Base-by-base conservation (phyloP, 2,888 invertebrate genomes). In the Spodoptera littoralis region DNA sequence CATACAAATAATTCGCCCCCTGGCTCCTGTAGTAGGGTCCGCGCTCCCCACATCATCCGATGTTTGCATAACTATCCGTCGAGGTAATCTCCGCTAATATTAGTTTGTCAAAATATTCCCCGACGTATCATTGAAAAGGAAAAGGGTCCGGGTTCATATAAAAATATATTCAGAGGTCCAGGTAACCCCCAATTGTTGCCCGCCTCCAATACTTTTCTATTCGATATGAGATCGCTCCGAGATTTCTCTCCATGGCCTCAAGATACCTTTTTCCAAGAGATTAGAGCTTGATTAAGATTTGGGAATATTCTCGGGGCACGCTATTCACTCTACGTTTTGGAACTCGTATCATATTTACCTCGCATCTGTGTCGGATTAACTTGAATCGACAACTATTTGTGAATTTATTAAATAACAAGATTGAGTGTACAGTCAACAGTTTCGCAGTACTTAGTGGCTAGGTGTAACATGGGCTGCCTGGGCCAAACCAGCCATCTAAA, bases 61-160 rank as follows among this genome's bases (percentile, higher is more conserved):
- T 76, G 79, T 84, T 81, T 82, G 79, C 79, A 79, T 79, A 76
- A 73, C 81, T 76, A 76, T 73, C 65, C 60, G 61, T 54, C 59
- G 56, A 70, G 59, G 79, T 75, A 76, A 80, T 80, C 76, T 70
- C 65, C 67, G 69, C 84, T 82, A 83, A 83, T 84, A 85, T 85
- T 84, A 85, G 83, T 84, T 83, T 81, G 83, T 82, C 83, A 82
- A 79, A 84, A 83, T 80, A 75, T 84, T 76, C 74, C 76, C 74
- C 59, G 67, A 75, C 77, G 71, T 82, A 80, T 81, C 82, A 81
- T 79, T 78, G 83, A 81, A 80, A 80, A 76, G 73, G 81, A 70
- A 75, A 76, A 76, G 65, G 81, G 69, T 71, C 65, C 47, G 60
- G 80, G 74, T 74, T 74, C 70, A 48, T 81, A 71, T 64, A 73